Evolutionary conservation across 2,888 invertebrate species (phyloP).

Genomic region (Harmothoe impar): DNA sequence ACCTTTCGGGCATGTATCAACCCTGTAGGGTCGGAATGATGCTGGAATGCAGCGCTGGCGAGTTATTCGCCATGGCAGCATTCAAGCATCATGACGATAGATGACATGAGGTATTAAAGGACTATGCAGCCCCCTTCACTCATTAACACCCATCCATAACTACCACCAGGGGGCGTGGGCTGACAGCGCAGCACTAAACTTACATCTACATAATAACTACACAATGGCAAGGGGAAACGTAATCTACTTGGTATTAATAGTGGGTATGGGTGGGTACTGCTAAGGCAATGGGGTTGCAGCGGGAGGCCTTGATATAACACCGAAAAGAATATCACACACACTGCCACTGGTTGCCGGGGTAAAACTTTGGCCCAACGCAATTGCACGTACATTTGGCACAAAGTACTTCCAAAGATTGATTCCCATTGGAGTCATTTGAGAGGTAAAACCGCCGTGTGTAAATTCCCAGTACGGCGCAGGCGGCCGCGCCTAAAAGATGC

Average conservation of each 20-base stretch:
- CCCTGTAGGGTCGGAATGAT: no score
- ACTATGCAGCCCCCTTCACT: no score
- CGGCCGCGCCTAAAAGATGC: background rate
- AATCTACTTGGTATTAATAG: background rate
- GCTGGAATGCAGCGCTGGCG: no score
- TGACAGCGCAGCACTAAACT: conserved; percentile 37
- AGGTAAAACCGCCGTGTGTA: conserved; percentile 36
- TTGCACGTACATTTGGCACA: conserved; percentile 45
- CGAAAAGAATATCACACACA: background rate
- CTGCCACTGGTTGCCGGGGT: background rate
- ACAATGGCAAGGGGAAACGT: background rate
- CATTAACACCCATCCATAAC: conserved; percentile 55
- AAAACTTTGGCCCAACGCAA: background rate
- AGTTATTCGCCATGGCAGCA: no score
- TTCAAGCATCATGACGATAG: no score
- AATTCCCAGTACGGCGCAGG: background rate
- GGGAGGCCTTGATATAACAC: background rate
- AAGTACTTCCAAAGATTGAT: conserved; percentile 57
- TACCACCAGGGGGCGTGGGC: background rate
- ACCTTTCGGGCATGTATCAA: no score
- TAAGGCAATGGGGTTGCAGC: no score
- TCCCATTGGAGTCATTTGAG: conserved; percentile 41
- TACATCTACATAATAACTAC: conserved; percentile 38
- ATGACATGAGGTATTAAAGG: no score
- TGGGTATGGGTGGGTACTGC: no score